Base-by-base conservation (phyloP, 1,140 invertebrate species). In the Bombus affinis region DNA sequence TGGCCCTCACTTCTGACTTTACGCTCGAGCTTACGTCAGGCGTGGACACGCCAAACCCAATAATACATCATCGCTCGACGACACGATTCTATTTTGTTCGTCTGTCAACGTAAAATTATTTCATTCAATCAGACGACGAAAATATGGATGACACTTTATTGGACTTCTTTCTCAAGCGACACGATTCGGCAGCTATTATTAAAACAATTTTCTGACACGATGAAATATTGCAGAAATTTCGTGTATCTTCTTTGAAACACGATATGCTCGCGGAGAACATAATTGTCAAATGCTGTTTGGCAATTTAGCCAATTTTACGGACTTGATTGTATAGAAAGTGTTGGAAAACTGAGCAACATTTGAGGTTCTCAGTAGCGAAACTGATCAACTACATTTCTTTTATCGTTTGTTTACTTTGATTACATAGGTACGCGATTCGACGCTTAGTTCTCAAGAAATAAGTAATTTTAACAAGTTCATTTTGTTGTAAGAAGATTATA, bases 61-160 rank as follows among this genome's bases (percentile, higher is more conserved):
- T 80, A 81, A 87, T 90, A 89, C 42, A 87, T 90, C 82, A 89
- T 85, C 82, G 37, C 57, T n/a, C 18, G 65, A 72, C 28, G 66
- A 82, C 71, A 89, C 62, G 72, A 28, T 70, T 62, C 62, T 25
- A 39, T 89, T 85, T 66, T 76, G 66, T 76, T 57, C 39, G 47
- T 53, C 42, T 28, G 79, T 37, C 83, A 44, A 53, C 35, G 65
- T 59, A 18, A 66, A 72, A 37, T 82, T 42, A 72, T 89, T 89
- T 74, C 81, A 83, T 89, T 83, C 73, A 83, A 81, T 53, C 68
- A 8, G 28, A 22, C 28, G 5, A 70, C 28, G 18, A 68, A 70
- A 70, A 78, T 78, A 77, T 42, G 65, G n/a, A 35, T 15, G 25
- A 18, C 6, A 13, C 13, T 25, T 12, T 35, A 53, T 32, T 15